Evolutionary conservation across 2,113 vertebrate genomes (phyloP).

Genomic region (Gobio gobio): DNA sequence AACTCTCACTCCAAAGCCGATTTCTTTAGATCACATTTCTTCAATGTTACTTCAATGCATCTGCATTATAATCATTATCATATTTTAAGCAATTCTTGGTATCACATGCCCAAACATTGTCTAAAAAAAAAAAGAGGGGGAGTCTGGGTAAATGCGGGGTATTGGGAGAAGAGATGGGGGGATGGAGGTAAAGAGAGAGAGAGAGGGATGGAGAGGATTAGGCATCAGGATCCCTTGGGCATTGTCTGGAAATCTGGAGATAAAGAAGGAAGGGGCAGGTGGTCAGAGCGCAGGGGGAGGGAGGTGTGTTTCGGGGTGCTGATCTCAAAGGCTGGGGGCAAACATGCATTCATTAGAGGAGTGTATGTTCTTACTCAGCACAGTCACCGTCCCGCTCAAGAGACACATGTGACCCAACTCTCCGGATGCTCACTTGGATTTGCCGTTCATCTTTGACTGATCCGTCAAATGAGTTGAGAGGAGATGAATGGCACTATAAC

Average conservation of each 20-base stretch:
- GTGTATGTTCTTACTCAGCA: constrained; percentile 47
- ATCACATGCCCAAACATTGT: neutral
- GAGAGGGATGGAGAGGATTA: constrained; percentile 87
- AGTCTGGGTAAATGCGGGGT: neutral
- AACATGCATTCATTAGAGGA: constrained; percentile 44
- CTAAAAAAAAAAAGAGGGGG: neutral
- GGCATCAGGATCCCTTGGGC: constrained; percentile 89
- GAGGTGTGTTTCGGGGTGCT: constrained; percentile 52
- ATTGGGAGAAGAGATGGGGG: neutral
- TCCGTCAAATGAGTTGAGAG: neutral
- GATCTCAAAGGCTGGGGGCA: constrained; percentile 44
- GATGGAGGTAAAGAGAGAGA: constrained; percentile 12
- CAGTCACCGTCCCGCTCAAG: constrained; percentile 27
- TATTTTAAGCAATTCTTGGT: neutral
- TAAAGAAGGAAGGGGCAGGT: constrained; percentile 73
- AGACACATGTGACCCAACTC: constrained; percentile 13
- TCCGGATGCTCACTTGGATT: constrained; percentile 25
- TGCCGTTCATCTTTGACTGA: neutral
- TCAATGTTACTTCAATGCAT: neutral
- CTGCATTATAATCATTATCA: neutral
- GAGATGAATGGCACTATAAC: neutral
- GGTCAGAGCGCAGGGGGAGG: constrained; percentile 38
- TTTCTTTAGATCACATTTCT: too few relatives aligned
- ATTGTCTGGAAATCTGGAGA: constrained; percentile 95
- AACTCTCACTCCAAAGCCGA: neutral